Evolutionary conservation across 1,140 invertebrate species (phyloP).

Genomic region (Hylaeus volcanicus): DNA sequence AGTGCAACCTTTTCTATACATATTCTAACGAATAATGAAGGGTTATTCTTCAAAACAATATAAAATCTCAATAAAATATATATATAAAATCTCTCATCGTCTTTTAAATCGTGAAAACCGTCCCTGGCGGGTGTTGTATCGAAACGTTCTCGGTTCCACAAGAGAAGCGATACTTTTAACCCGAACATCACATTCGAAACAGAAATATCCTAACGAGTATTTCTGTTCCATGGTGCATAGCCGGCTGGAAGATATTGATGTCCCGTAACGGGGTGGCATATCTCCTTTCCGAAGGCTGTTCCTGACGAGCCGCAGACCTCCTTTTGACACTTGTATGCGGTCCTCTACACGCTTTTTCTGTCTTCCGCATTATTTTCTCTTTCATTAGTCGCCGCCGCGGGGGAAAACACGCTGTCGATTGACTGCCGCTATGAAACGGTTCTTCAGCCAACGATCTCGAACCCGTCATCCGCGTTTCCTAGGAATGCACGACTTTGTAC

Average conservation of each 20-base stretch:
- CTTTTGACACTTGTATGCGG: constrained; percentile 49
- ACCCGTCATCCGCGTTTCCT: background rate
- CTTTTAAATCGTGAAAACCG: too few relatives aligned
- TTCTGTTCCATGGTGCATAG: constrained; percentile 30
- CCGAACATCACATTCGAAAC: constrained; percentile 24
- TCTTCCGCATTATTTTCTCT: constrained; percentile 49
- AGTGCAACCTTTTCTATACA: too few relatives aligned
- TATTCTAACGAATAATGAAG: too few relatives aligned
- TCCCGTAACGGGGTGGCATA: constrained; percentile 43
- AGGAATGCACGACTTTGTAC: background rate
- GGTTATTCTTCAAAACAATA: too few relatives aligned
- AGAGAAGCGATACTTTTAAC: constrained; percentile 14
- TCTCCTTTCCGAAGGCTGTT: constrained; percentile 7
- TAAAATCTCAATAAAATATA: too few relatives aligned
- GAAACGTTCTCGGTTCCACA: background rate
- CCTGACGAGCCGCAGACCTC: constrained; percentile 55
- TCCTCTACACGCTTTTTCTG: constrained; percentile 23
- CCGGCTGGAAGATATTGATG: constrained; percentile 60
- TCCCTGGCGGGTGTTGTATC: too few relatives aligned
- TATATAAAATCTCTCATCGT: too few relatives aligned
- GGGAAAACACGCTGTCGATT: constrained; percentile 15
- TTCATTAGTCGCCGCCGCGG: constrained; percentile 44
- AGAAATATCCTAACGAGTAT: constrained; percentile 51
- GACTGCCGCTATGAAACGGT: background rate
- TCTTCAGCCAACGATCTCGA: background rate